These are phyloP conservation scores for Radopholus similis DNA, from an alignment of 1,140 invertebrate genomes.

Conservation along the genomic window DNA sequence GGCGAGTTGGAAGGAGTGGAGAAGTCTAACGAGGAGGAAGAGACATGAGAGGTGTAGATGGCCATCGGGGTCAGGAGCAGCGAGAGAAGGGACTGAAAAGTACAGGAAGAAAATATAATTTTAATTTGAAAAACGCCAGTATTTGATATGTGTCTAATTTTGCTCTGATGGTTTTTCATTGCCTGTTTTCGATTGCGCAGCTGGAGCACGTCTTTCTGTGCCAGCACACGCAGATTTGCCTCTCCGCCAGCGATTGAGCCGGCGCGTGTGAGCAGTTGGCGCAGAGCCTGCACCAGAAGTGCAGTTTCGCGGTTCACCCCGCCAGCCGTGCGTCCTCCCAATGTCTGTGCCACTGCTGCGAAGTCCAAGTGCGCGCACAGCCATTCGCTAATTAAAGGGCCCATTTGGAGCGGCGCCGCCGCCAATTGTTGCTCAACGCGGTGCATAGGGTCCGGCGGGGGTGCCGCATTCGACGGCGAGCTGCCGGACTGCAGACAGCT, in stretches of 20 bases:
- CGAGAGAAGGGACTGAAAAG: constrained; percentile 10
- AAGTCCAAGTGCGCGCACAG: constrained; percentile 9
- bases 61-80: constrained; percentile 4
- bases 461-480: neutral
- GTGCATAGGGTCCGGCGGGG: neutral
- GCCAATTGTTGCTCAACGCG: neutral
- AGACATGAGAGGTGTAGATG: neutral
- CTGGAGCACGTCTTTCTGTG: constrained; percentile 38
- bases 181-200: constrained; percentile 48
- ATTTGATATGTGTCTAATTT: constrained; percentile 20
- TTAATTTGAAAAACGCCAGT: neutral
- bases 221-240: constrained; percentile 26
- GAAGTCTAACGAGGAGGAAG: constrained; percentile 39
- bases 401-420: neutral
- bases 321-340: neutral
- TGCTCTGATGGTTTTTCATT: too few species aligned
- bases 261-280: constrained; percentile 42
- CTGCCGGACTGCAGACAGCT: too few species aligned
- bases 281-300: constrained; percentile 42
- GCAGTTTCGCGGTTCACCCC: constrained; percentile 30
- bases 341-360: neutral
- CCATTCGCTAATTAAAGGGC: too few species aligned
- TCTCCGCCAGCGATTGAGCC: constrained; percentile 18
- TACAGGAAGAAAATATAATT: neutral
- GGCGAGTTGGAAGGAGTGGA: constrained; percentile 23